phyloP scores from a whole-genome alignment of 2,113 vertebrate species.

The Microtus montanus region DNA sequence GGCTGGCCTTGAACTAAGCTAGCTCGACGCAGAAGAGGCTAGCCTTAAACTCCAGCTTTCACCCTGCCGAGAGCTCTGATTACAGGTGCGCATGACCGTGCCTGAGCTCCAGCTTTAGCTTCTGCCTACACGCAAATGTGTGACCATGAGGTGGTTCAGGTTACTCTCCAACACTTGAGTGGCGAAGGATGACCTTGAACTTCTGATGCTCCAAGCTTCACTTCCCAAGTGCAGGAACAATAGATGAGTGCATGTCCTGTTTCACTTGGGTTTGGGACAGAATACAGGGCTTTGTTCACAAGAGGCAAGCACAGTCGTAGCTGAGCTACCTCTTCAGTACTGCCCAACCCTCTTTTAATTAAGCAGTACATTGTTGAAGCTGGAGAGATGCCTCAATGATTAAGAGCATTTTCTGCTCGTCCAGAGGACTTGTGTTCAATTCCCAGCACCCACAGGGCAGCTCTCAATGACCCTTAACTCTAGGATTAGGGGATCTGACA shows the following conservation, averaged over 20 bases:
- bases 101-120: background rate
- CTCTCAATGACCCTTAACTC: background rate
- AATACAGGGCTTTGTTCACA: no score
- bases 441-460: background rate
- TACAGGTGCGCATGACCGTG: fast-evolving
- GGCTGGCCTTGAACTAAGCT: background rate
- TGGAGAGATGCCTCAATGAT: background rate
- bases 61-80: background rate
- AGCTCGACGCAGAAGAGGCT: background rate
- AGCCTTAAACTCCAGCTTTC: background rate
- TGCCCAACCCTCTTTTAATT: background rate
- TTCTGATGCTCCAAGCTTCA: background rate
- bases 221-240: background rate
- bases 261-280: background rate
- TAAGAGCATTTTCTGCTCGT: background rate
- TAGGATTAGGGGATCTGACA: background rate
- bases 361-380: background rate
- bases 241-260: background rate
- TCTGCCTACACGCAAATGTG: fast-evolving
- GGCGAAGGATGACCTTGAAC: background rate
- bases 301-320: background rate
- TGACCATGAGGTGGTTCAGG: no score
- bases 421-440: background rate
- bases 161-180: background rate
- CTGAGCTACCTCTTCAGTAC: no score